Percentiles rank a stretch among this genome's conserved stretches.
phyloP scores from a whole-genome alignment of 2,888 invertebrate species.

The Yponomeuta malinellus region DNA sequence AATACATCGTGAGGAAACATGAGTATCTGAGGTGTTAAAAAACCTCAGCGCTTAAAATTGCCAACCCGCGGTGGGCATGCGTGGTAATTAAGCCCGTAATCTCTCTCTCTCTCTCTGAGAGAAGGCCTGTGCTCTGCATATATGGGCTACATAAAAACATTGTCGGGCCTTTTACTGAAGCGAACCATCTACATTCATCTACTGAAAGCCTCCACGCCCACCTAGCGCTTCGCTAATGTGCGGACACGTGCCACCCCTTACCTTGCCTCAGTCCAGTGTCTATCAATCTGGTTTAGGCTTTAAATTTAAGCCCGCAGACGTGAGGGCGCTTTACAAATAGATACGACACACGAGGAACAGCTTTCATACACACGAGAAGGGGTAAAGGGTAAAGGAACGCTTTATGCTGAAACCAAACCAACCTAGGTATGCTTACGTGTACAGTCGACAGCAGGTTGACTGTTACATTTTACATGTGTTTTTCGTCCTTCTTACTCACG shows the following conservation, averaged over 20 bases:
- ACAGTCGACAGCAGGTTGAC: too few relatives aligned
- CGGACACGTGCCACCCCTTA: constrained; percentile 30
- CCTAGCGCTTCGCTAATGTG: constrained; percentile 36
- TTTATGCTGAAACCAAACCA: not conserved
- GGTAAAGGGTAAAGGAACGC: not conserved
- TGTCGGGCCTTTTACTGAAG: not conserved
- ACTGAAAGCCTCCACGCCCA: constrained; percentile 19
- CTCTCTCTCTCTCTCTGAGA: too few relatives aligned
- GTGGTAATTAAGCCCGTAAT: too few relatives aligned
- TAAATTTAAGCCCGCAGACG: not conserved
- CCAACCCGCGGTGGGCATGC: too few relatives aligned
- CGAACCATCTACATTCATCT: too few relatives aligned
- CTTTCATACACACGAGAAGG: not conserved
- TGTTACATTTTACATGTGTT: too few relatives aligned
- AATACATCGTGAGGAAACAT: too few relatives aligned
- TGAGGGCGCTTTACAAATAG: not conserved
- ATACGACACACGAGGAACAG: not conserved
- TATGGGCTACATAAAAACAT: too few relatives aligned
- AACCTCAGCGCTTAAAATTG: too few relatives aligned
- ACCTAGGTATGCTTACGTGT: not conserved
- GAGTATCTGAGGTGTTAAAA: too few relatives aligned
- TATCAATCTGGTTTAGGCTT: not conserved
- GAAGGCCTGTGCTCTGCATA: too few relatives aligned
- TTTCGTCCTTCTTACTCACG: too few relatives aligned
- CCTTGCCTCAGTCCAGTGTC: constrained; percentile 16